Percentiles rank a stretch among this genome's conserved stretches.
Evolutionary conservation across 2,888 invertebrate genomes (phyloP).

Genomic region (Aricia artaxerxes): DNA sequence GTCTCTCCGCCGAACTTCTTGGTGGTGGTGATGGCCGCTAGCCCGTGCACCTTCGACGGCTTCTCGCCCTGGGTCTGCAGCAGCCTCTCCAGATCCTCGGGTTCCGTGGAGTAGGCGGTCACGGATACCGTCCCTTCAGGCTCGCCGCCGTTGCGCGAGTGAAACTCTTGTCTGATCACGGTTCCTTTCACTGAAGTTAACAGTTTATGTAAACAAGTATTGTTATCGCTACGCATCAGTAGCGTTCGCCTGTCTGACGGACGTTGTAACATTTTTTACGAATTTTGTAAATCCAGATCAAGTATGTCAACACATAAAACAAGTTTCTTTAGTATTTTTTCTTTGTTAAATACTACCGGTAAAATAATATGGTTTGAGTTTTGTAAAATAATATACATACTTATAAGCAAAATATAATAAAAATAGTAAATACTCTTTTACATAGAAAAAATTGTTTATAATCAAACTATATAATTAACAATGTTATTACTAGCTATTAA

Average conservation of each 20-base stretch:
- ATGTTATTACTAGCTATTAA: no score
- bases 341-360: background rate
- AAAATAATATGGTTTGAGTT: background rate
- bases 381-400: no score
- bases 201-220: conserved; percentile 42
- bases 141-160: conserved; percentile 84
- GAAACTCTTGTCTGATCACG: conserved; percentile 84
- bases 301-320: background rate
- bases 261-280: background rate
- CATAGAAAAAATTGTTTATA: no score
- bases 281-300: background rate
- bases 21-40: conserved; percentile 74
- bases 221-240: conserved; percentile 39
- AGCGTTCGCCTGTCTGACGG: conserved; percentile 2
- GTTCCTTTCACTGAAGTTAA: conserved; percentile 84
- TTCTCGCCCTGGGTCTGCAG: conserved; percentile 62
- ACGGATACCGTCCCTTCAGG: conserved; percentile 85
- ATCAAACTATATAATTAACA: no score
- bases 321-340: background rate
- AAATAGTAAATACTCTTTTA: no score
- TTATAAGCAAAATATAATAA: no score
- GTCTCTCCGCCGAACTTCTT: conserved; percentile 71
- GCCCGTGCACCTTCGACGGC: conserved; percentile 67
- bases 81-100: conserved; percentile 75
- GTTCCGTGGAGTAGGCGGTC: conserved; percentile 85